Evolutionary conservation across 2,888 invertebrate species (phyloP).

Genomic region (Empis livida): DNA sequence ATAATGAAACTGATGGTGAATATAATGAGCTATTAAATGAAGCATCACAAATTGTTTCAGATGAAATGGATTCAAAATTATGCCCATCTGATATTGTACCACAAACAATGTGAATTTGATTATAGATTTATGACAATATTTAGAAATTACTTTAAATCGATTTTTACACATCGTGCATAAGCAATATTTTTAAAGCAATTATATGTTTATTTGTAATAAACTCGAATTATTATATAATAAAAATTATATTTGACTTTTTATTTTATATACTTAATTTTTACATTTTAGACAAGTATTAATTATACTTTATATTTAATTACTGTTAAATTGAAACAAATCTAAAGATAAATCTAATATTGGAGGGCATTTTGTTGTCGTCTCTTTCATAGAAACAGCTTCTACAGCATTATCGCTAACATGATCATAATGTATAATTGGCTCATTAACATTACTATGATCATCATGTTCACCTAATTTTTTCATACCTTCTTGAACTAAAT

Average conservation of each 20-base stretch:
- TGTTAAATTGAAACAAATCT: constrained; percentile 33
- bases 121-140: too few relatives aligned
- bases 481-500: constrained; percentile 25
- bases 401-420: constrained; percentile 35
- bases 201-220: too few relatives aligned
- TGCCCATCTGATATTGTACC: not conserved
- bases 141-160: too few relatives aligned
- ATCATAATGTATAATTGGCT: constrained; percentile 25
- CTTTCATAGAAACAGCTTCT: constrained; percentile 31
- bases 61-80: not conserved
- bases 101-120: too few relatives aligned
- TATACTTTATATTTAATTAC: constrained; percentile 39
- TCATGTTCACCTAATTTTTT: constrained; percentile 18
- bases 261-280: too few relatives aligned
- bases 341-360: constrained; percentile 29
- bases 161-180: too few relatives aligned
- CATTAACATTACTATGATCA: constrained; percentile 10
- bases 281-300: not conserved
- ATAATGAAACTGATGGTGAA: not conserved
- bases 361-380: constrained; percentile 18
- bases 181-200: too few relatives aligned
- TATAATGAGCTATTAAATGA: not conserved
- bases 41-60: not conserved
- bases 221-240: too few relatives aligned
- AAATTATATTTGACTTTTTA: too few relatives aligned